phyloP scores from a whole-genome alignment of 2,888 invertebrate genomes.

The Ceramica pisi region DNA sequence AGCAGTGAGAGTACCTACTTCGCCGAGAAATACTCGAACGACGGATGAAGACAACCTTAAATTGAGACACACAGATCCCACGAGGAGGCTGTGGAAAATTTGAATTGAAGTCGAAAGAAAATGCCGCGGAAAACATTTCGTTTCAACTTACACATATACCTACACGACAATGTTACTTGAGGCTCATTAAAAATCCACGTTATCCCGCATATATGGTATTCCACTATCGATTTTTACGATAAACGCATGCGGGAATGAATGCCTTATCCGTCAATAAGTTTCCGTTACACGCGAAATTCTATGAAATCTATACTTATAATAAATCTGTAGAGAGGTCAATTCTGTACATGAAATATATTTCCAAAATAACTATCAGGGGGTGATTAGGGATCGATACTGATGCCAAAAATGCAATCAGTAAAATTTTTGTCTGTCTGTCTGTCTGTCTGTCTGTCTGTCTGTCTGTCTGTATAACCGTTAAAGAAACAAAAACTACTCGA shows the following conservation, averaged over 20 bases:
- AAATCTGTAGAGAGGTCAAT: no score
- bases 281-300: slow-evolving; percentile 36
- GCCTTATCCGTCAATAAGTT: slow-evolving; percentile 19
- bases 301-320: no score
- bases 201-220: slow-evolving; percentile 40
- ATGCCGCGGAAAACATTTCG: not conserved
- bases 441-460: no score
- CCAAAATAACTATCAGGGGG: no score
- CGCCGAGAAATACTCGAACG: not conserved
- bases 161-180: not conserved
- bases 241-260: slow-evolving; percentile 53
- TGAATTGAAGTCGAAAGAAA: not conserved
- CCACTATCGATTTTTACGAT: slow-evolving; percentile 58
- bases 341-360: no score
- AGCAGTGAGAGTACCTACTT: not conserved
- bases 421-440: no score
- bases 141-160: not conserved
- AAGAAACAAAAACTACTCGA: no score
- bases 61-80: slow-evolving; percentile 23
- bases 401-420: no score
- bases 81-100: not conserved
- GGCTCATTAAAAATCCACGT: slow-evolving; percentile 27
- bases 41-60: slow-evolving; percentile 3
- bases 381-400: no score
- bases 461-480: no score